Evolutionary conservation across 2,888 invertebrate species (phyloP), one percentile per base, ranked within the genome.

Genomic region (Megastigmus dorsalis): DNA sequence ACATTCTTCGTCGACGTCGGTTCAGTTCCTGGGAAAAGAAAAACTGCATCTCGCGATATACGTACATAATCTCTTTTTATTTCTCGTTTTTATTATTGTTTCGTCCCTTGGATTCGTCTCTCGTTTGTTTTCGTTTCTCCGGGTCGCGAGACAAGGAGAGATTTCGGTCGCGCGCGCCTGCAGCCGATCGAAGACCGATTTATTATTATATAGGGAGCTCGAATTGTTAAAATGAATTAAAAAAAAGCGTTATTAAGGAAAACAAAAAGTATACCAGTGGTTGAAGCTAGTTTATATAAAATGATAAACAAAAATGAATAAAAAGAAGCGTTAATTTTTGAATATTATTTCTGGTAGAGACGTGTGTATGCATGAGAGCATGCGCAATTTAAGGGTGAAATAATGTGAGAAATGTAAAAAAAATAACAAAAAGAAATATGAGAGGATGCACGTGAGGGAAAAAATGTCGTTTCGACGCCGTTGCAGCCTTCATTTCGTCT

Each of bases 401-500:
- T n/a, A n/a, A n/a, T n/a, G n/a, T n/a, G 41, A 57, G 33, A 69
- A 33, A 30, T 41, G 43, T 36, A 36, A 43, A 54, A 18, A 15
- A 45, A 41, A 52, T 18, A 36, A 38, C 9, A 26, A 15, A n/a
- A n/a, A n/a, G n/a, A n/a, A n/a, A n/a, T n/a, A n/a, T 28, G 26
- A 3, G 33, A 33, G 33, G 5, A 1, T 54, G 3, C 28, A 30
- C 6, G 15, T 9, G 23, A 43, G 28, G 26, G 48, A 18, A 33
- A 36, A 57, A 50, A 45, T 50, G 60, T 65, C 23, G 54, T 76
- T 77, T 77, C 76, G 72, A 63, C 43, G 70, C 65, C 63, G 68
- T 74, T 62, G 68, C 57, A 74, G 73, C 77, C 77, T 78, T 80
- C 75, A 75, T 83, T 83, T 84, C 79, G 82, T 86, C 85, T 85